Base-by-base conservation (phyloP, 2,888 invertebrate genomes). In the Teleogryllus oceanicus region DNA sequence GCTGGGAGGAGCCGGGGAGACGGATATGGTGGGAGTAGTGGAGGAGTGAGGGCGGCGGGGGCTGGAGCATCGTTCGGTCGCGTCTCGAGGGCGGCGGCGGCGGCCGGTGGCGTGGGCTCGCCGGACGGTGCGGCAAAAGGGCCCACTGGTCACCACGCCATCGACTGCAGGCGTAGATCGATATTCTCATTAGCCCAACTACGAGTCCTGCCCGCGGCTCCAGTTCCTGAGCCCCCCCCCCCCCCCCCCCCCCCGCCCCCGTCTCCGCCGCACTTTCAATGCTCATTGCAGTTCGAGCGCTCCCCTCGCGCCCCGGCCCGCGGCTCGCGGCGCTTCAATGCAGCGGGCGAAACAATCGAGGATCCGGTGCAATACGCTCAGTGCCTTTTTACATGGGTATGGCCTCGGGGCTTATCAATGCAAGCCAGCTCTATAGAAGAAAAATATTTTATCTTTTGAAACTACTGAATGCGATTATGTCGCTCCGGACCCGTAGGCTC, bases 141-240 rank as follows among this genome's bases (percentile, higher is more conserved):
- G 62, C 62, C 62, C 62, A 62, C 62, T 62, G 62, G 62, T 62
- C 62, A 62, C 18, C 62, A 16, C 62, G 18, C 62, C 62, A 62
- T 62, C 62, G 62, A 62, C 62, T 62, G 62, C 62, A 16, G 62
- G 18, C 13, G 16, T 62, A 62, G 62, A 62, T 62, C 62, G 62
- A 62, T 62, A 62, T 62, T 62, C 62, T 62, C 62, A 62, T 62
- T 62, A 62, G 62, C 62, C 62, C 62, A 62, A 62, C 62, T 62
- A 62, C 62, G 62, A 62, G 62, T 18, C 62, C 13, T 62, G 62
- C 62, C 62, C 62, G 62, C 62, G 62, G 62, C 62, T 18, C 62
- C 62, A 62, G 62, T 62, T 62, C 62, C 62, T 62, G 62, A 5
- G 16, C 18, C 3, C 62, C 62, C 2, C 62, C 62, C 62, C 62